Conservation (phyloP, 2,888 invertebrate genomes). For the Oscheius onirici region DNA sequence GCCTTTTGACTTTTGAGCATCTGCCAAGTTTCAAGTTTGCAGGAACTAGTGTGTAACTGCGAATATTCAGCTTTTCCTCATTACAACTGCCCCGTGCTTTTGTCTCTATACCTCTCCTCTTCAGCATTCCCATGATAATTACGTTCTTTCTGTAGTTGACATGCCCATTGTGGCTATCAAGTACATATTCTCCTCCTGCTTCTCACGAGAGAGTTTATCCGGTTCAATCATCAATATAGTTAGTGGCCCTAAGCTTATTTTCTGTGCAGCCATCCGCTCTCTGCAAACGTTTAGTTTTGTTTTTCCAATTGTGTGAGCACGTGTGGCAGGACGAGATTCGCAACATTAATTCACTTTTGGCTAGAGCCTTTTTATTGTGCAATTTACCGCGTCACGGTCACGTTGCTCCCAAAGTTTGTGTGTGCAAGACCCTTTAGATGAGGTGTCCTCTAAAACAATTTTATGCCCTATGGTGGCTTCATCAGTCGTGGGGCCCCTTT, state of each 20-base stretch:
- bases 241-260: not conserved
- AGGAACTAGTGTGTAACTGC: constrained; percentile 16
- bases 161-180: too few relatives aligned
- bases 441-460: too few relatives aligned
- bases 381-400: constrained; percentile 19
- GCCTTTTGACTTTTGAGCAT: not conserved
- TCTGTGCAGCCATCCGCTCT: not conserved
- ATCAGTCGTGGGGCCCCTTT: too few relatives aligned
- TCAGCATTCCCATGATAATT: too few relatives aligned
- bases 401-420: not conserved
- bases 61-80: not conserved
- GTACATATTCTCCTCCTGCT: too few relatives aligned
- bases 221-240: not conserved
- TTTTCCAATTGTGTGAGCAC: not conserved
- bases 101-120: too few relatives aligned
- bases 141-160: too few relatives aligned
- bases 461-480: too few relatives aligned
- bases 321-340: not conserved
- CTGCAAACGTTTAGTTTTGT: not conserved
- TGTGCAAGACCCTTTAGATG: too few relatives aligned
- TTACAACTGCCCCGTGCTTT: too few relatives aligned
- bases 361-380: constrained; percentile 1
- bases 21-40: constrained; percentile 14
- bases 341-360: constrained; percentile 19
- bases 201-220: not conserved